Evolutionary conservation across 2,797 vertebrate genomes (phyloP).

Genomic region (Catamblyrhynchus diadema): DNA sequence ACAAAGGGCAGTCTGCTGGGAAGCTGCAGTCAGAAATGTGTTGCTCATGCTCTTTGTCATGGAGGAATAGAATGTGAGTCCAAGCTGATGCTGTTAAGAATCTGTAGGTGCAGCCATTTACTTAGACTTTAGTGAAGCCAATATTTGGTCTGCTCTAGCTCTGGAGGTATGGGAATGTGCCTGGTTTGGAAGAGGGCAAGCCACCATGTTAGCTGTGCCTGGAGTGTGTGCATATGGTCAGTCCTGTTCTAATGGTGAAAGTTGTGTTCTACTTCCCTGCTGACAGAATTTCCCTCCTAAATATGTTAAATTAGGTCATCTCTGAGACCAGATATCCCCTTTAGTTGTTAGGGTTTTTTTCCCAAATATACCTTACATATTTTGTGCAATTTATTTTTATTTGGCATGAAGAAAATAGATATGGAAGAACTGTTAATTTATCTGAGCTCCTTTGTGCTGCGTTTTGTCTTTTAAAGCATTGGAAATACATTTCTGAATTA

Average conservation of each 20-base stretch:
- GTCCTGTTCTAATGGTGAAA: not conserved
- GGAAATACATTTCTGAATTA: not conserved
- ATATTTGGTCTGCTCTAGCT: not conserved
- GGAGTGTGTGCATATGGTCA: not conserved
- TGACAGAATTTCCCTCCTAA: not conserved
- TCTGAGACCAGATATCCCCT: not conserved
- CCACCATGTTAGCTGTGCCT: not conserved
- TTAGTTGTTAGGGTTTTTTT: not conserved
- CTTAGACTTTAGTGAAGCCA: not conserved
- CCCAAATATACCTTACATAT: not conserved
- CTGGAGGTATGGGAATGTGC: not conserved
- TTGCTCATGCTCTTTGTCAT: not conserved
- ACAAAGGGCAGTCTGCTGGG: not conserved
- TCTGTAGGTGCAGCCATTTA: not conserved
- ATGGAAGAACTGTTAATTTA: not conserved
- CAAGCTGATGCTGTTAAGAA: not conserved
- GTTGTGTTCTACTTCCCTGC: not conserved
- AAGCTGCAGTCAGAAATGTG: not conserved
- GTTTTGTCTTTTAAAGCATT: not conserved
- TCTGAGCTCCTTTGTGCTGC: not conserved
- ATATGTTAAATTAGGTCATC: not conserved
- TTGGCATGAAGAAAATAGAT: not conserved
- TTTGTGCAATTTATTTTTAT: not conserved
- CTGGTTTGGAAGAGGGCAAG: not conserved
- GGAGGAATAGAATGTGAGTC: not conserved